Evolutionary conservation across 2,888 invertebrate species (phyloP).

Genomic region (Nudaria mundana): DNA sequence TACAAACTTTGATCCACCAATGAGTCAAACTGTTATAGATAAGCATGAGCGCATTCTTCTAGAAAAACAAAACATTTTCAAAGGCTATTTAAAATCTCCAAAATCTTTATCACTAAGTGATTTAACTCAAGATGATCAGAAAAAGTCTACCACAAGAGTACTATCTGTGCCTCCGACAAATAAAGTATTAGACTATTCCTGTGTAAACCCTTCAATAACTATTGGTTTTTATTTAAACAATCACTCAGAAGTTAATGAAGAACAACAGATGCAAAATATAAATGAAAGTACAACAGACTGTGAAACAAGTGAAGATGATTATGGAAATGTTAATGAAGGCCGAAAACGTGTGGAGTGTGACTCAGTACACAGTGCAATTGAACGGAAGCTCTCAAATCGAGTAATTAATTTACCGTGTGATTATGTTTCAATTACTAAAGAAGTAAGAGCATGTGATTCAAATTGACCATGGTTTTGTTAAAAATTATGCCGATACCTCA

Average conservation of each 20-base stretch:
- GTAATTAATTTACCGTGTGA: slow-evolving; percentile 32
- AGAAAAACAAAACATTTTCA: not conserved
- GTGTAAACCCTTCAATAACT: not conserved
- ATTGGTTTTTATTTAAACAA: too few relatives aligned
- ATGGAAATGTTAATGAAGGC: slow-evolving; percentile 1
- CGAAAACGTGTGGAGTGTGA: slow-evolving; percentile 10
- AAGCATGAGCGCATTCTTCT: not conserved
- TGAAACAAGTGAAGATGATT: not conserved
- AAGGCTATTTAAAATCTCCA: not conserved
- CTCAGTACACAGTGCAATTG: slow-evolving; percentile 18
- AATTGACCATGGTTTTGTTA: slow-evolving; percentile 16
- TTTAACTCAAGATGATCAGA: not conserved
- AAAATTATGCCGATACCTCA: slow-evolving; percentile 9
- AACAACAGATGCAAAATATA: not conserved
- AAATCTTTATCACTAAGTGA: not conserved
- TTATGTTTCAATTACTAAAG: slow-evolving; percentile 18
- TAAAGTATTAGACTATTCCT: not conserved
- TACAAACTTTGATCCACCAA: too few relatives aligned
- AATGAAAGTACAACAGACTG: not conserved
- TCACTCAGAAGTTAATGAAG: not conserved
- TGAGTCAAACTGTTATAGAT: too few relatives aligned
- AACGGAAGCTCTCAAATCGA: slow-evolving; percentile 15
- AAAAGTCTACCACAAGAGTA: not conserved
- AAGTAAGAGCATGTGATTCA: slow-evolving; percentile 6
- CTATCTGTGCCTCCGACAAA: not conserved